Conservation (phyloP, 2,113 vertebrate species). For the Jaculus jaculus region DNA sequence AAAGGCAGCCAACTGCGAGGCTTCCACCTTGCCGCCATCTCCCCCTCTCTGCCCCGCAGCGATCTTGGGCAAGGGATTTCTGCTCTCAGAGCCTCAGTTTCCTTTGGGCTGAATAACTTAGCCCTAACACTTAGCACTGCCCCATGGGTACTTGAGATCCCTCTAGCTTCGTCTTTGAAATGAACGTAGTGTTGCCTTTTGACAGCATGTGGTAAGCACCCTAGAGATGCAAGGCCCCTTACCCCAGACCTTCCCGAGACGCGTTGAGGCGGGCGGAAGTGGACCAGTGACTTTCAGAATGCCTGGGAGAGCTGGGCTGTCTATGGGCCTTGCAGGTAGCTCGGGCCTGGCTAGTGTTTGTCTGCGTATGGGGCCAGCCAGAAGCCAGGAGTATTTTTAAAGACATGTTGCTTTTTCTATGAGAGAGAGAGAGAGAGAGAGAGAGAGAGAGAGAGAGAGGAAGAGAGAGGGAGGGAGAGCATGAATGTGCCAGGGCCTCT, state of each 20-base stretch:
- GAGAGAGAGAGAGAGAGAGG: too few species aligned
- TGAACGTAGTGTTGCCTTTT: neutral
- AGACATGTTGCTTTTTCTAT: too few species aligned
- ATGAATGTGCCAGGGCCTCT: too few species aligned
- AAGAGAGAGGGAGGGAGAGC: too few species aligned
- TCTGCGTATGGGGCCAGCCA: neutral
- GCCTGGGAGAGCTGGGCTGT: neutral
- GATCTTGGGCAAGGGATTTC: neutral
- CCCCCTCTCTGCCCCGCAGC: too few species aligned
- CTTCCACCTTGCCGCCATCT: too few species aligned
- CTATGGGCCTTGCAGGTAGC: neutral
- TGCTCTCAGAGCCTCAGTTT: conserved; percentile 37
- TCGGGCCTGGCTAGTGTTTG: neutral
- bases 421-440: too few species aligned
- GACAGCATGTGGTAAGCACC: neutral
- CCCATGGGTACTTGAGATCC: neutral
- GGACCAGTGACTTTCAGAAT: neutral
- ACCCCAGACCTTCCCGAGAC: neutral
- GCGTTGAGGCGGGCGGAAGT: neutral
- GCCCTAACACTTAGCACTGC: neutral
- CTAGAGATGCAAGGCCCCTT: neutral
- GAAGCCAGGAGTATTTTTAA: neutral
- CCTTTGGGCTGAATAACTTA: neutral
- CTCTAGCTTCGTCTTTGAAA: neutral
- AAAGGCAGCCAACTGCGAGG: neutral